phyloP scores from a whole-genome alignment of 2,113 vertebrate genomes.

The Rhinoderma darwinii region DNA sequence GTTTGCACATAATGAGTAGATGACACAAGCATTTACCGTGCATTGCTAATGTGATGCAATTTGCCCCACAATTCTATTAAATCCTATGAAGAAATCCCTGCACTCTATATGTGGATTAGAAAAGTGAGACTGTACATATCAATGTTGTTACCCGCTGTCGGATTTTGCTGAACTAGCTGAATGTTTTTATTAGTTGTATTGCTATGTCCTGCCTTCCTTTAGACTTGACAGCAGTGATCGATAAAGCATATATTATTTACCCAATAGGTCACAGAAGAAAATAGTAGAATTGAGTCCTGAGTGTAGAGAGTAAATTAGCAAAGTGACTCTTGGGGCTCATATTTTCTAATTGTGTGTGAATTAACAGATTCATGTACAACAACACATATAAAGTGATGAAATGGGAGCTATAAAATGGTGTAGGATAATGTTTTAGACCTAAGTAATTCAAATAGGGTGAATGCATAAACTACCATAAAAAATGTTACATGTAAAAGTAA shows the following conservation, averaged over 20 bases:
- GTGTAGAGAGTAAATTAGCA: slow-evolving; percentile 46
- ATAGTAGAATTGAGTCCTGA: slow-evolving; percentile 41
- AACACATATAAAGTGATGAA: neutral
- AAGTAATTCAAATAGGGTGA: neutral
- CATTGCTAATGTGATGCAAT: slow-evolving; percentile 54
- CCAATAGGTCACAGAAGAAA: slow-evolving; percentile 47
- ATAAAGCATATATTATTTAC: slow-evolving; percentile 52
- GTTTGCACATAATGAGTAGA: slow-evolving; percentile 55
- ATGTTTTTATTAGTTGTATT: slow-evolving; percentile 23
- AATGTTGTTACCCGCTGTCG: slow-evolving; percentile 5
- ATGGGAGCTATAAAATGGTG: neutral
- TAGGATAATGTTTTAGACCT: neutral
- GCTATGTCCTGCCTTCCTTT: slow-evolving; percentile 15
- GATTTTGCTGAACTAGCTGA: slow-evolving; percentile 33
- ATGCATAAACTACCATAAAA: neutral
- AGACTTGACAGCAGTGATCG: slow-evolving; percentile 46
- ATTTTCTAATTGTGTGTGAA: slow-evolving; percentile 36
- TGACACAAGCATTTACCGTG: slow-evolving; percentile 61
- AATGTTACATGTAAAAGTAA: neutral
- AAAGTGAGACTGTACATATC: neutral
- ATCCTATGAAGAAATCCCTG: slow-evolving; percentile 44
- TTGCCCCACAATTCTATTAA: slow-evolving; percentile 26
- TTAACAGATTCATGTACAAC: slow-evolving; percentile 37
- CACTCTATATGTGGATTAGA: neutral
- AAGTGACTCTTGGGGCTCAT: slow-evolving; percentile 39